Percentiles rank a stretch among this genome's conserved stretches.
Conservation (phyloP, 2,113 vertebrate species). For the Orthonyx spaldingii region DNA sequence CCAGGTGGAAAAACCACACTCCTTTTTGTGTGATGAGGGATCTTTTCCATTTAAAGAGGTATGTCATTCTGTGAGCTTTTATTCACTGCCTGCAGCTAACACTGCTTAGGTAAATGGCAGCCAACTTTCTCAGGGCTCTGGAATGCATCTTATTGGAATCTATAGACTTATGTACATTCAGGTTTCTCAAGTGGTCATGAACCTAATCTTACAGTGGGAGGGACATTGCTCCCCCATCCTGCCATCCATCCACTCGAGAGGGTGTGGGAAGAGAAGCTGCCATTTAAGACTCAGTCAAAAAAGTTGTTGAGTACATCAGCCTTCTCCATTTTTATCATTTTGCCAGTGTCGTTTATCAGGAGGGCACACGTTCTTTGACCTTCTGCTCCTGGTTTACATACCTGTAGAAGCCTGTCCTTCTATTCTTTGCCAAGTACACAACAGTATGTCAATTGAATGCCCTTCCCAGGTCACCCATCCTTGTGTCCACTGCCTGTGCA, state of each 20-base stretch:
- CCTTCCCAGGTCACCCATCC: not conserved
- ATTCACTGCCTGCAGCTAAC: not conserved
- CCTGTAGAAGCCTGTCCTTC: not conserved
- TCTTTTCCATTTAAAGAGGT: not conserved
- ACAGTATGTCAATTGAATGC: accelerated
- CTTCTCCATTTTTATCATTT: not conserved
- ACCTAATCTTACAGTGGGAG: not conserved
- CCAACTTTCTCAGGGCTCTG: not conserved
- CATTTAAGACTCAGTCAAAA: not conserved
- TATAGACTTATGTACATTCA: not conserved
- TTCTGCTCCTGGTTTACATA: not conserved
- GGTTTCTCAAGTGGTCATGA: not conserved
- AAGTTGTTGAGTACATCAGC: not conserved
- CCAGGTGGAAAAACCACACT: not conserved
- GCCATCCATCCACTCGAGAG: not conserved
- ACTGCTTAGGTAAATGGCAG: not conserved
- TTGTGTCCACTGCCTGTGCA: not conserved
- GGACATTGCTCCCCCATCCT: not conserved
- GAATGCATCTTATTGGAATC: not conserved
- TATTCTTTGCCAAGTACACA: not conserved
- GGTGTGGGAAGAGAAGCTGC: not conserved
- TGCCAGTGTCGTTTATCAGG: not conserved
- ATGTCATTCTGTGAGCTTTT: not conserved
- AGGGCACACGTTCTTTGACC: not conserved
- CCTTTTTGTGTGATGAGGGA: not conserved